Evolutionary conservation across 2,888 invertebrate species (phyloP), one percentile per base, ranked within the genome.

Genomic region (Hemithea aestivaria): DNA sequence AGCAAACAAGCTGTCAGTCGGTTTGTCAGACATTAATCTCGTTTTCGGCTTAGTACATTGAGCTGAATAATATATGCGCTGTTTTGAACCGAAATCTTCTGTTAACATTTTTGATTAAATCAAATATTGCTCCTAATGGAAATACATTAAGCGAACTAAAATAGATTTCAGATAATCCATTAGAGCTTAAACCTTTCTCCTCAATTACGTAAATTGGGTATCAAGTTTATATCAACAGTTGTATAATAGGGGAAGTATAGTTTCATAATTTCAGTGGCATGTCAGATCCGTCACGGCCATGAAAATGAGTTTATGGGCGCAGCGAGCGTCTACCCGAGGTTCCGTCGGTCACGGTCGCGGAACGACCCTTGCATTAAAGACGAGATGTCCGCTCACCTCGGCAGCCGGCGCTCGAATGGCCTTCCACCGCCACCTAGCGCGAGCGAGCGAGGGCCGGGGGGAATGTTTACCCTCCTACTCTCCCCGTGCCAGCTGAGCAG

Each of bases 401-500:
- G 60, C 55, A 57, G 74, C 74, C 64, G 58, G 64, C 59, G 68
- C 66, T 59, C 71, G 80, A 82, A 78, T 87, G 81, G 78, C 75
- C 72, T 76, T 75, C 66, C 53, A 54, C 51, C 50, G 5, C 16
- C 16, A 16, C 16, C 16, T 5, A 16, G 16, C 16, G 16, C 2
- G 58, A 46, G 53, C 48, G 58, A 51, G 53, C 45, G 57, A 60
- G 61, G 47, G 50, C 49, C 61, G 59, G 60, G 30, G 72, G 73
- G 72, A 59, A 68, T 79, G 78, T 84, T 82, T 83, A 80, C 75
- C 81, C 79, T 67, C 78, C 76, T 58, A 63, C 66, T 68, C 55
- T 50, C 59, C 58, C 66, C 72, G 80, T 77, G 68, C 85, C 85
- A 87, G 85, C 84, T 85, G 85, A 84, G 84, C 84, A 75, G 71